Conservation (phyloP, 2,113 vertebrate species). For the Pelobates fuscus region DNA sequence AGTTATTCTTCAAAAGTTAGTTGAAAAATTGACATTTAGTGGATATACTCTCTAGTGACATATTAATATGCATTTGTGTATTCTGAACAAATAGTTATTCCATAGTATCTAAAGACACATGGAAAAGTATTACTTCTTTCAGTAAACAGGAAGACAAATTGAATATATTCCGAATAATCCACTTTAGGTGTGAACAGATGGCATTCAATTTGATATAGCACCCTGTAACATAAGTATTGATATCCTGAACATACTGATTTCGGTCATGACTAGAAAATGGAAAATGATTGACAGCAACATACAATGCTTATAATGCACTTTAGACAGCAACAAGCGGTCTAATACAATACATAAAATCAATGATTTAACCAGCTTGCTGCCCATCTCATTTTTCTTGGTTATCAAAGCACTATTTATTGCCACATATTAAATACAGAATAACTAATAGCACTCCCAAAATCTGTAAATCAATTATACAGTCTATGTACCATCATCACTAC, state of each 20-base stretch:
- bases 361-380: not conserved
- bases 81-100: no score
- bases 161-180: not conserved
- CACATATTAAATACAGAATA: no score
- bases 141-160: not conserved
- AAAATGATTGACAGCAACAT: not conserved
- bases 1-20: no score
- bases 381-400: no score
- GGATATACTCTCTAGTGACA: no score
- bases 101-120: no score
- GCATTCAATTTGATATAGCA: conserved; percentile 14
- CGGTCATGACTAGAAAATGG: not conserved
- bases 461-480: no score
- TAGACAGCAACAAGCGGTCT: not conserved
- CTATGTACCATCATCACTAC: no score
- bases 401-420: no score
- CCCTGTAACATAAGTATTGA: conserved; percentile 3
- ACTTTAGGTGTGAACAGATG: conserved; percentile 10
- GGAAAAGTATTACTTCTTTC: not conserved
- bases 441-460: no score
- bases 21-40: no score
- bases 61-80: no score
- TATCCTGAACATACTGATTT: conserved; percentile 11
- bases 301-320: conserved; percentile 8
- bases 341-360: not conserved